Evolutionary conservation across 2,888 invertebrate genomes (phyloP).

Genomic region (Drosophila fulvimacula): DNA sequence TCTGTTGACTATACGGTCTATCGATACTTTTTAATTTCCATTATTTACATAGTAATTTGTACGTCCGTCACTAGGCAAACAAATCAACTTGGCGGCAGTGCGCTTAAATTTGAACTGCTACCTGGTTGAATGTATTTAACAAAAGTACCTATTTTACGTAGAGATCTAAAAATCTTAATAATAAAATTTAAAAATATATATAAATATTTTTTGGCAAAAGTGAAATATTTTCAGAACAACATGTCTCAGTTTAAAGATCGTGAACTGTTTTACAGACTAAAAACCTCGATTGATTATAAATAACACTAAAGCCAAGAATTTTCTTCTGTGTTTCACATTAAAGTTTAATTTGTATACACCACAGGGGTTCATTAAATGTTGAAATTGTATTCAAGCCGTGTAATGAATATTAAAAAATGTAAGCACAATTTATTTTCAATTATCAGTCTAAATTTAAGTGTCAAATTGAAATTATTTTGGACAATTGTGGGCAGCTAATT

Average conservation of each 20-base stretch:
- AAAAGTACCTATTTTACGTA: too few relatives aligned
- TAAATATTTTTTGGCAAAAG: too few relatives aligned
- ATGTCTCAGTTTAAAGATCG: too few relatives aligned
- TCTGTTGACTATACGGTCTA: conserved; percentile 31
- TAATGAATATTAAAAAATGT: neutral
- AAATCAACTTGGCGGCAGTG: conserved; percentile 7
- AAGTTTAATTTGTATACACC: neutral
- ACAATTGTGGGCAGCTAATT: conserved; percentile 44
- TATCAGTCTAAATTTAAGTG: neutral
- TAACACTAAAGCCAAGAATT: too few relatives aligned
- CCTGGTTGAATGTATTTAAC: neutral
- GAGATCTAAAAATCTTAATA: too few relatives aligned
- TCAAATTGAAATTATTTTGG: conserved; percentile 41
- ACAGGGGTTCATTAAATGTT: neutral
- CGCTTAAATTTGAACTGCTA: conserved; percentile 6
- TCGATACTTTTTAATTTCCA: conserved; percentile 29
- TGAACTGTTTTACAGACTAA: too few relatives aligned
- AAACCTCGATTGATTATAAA: too few relatives aligned
- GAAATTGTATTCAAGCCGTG: neutral
- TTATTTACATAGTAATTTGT: conserved; percentile 25
- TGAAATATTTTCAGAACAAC: too few relatives aligned
- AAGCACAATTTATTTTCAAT: conserved; percentile 1
- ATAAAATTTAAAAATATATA: too few relatives aligned
- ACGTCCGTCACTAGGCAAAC: neutral
- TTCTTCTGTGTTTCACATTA: too few relatives aligned